phyloP scores from a whole-genome alignment of 2,113 vertebrate species.

The Thryonomys swinderianus region DNA sequence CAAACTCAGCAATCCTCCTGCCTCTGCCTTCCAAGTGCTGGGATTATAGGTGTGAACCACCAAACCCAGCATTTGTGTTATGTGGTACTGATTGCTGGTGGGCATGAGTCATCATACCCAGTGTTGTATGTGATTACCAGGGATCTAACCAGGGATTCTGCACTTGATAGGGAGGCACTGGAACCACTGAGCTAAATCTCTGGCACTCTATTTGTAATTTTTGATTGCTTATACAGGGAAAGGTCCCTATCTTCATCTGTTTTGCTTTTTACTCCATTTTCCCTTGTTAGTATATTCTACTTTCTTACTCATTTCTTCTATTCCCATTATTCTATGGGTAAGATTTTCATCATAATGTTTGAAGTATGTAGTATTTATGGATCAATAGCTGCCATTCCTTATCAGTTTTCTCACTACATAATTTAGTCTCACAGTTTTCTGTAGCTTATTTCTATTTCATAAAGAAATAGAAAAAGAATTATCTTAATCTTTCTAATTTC shows the following conservation, averaged over 20 bases:
- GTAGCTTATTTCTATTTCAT: not conserved
- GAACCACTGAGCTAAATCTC: too few species aligned
- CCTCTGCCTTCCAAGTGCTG: too few species aligned
- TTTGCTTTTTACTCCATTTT: not conserved
- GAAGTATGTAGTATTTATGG: conserved; percentile 14
- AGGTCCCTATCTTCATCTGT: conserved; percentile 32
- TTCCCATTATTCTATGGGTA: conserved; percentile 40
- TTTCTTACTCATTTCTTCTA: conserved; percentile 40
- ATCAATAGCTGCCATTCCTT: not conserved
- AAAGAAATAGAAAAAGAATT: conserved; percentile 29
- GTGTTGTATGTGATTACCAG: too few species aligned
- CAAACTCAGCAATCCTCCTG: too few species aligned
- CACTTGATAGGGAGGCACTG: too few species aligned
- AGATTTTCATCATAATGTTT: conserved; percentile 44
- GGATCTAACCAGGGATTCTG: too few species aligned
- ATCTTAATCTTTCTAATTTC: conserved; percentile 41
- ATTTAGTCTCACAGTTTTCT: conserved; percentile 46
- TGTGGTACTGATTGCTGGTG: too few species aligned
- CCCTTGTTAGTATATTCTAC: not conserved
- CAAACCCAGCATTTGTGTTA: too few species aligned
- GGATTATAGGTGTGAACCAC: too few species aligned
- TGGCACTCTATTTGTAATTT: conserved; percentile 31
- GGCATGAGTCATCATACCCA: too few species aligned
- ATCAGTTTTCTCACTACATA: conserved; percentile 8
- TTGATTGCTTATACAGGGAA: not conserved